These are phyloP conservation scores for Chaetophractus vellerosus DNA, from an alignment of 2,797 vertebrate genomes.

Conservation along the genomic window DNA sequence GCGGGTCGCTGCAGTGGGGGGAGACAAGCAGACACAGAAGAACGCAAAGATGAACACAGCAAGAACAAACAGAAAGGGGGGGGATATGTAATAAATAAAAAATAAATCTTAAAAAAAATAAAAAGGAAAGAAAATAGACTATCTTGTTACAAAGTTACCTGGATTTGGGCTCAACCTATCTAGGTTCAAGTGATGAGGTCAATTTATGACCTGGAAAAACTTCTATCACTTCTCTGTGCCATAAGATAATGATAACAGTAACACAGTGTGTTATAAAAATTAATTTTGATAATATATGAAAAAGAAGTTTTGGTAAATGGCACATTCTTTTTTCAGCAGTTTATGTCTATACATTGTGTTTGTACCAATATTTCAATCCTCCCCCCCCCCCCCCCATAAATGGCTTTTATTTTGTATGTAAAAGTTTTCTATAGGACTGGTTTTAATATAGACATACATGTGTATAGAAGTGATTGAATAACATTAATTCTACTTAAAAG, in stretches of 20 bases:
- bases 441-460: background rate
- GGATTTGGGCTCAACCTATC: background rate
- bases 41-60: no score
- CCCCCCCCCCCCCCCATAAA: background rate
- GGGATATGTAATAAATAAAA: no score
- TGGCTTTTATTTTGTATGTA: background rate
- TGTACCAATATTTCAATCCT: background rate
- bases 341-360: background rate
- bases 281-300: background rate
- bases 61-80: no score
- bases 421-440: background rate
- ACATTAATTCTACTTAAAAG: background rate
- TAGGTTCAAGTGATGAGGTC: slow-evolving; percentile 6
- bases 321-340: background rate
- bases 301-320: background rate
- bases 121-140: no score
- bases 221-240: background rate
- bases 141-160: slow-evolving; percentile 4
- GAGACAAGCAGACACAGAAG: no score
- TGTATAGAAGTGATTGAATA: background rate
- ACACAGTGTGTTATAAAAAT: background rate
- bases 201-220: background rate
- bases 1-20: no score
- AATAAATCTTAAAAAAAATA: no score
- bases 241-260: background rate